Percentiles rank a stretch among this genome's conserved stretches.
Conservation (phyloP, 1,140 invertebrate species). For the Drosophila kepulauana region DNA sequence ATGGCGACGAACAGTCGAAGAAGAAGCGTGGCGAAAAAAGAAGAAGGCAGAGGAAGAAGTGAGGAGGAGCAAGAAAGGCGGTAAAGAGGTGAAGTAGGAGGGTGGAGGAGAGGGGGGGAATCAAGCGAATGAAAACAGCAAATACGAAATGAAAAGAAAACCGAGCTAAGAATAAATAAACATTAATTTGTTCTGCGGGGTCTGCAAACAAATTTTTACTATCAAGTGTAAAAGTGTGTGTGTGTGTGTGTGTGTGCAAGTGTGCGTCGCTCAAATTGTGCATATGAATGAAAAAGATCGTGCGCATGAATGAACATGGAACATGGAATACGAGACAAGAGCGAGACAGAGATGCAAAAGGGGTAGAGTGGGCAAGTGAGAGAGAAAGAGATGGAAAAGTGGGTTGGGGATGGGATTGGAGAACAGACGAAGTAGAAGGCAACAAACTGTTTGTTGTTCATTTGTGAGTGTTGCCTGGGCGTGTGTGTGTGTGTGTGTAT, state of each 20-base stretch:
- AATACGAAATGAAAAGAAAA: conserved; percentile 20
- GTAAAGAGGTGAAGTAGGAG: not conserved
- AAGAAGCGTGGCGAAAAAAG: conserved; percentile 39
- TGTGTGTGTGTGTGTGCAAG: conserved; percentile 7
- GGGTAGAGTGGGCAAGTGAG: not conserved
- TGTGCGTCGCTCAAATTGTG: conserved; percentile 46
- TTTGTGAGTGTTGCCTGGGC: conserved; percentile 17
- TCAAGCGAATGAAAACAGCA: not conserved
- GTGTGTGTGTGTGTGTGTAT: not conserved
- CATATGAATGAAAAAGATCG: conserved; percentile 55
- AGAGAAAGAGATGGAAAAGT: not conserved
- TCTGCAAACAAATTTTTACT: conserved; percentile 49
- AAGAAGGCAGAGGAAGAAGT: not conserved
- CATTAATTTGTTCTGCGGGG: conserved; percentile 42
- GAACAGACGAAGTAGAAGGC: not conserved
- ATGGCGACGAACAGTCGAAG: conserved; percentile 46
- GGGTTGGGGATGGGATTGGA: not conserved
- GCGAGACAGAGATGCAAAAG: not conserved
- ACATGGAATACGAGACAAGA: conserved; percentile 44
- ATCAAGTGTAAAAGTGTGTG: conserved; percentile 31
- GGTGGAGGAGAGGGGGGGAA: not conserved
- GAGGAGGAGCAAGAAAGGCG: too few relatives aligned
- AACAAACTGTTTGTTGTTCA: conserved; percentile 39
- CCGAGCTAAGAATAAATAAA: conserved; percentile 55
- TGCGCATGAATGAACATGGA: conserved; percentile 52